Conservation (phyloP, 1,140 invertebrate species). For the Drosophila tsacasi region DNA sequence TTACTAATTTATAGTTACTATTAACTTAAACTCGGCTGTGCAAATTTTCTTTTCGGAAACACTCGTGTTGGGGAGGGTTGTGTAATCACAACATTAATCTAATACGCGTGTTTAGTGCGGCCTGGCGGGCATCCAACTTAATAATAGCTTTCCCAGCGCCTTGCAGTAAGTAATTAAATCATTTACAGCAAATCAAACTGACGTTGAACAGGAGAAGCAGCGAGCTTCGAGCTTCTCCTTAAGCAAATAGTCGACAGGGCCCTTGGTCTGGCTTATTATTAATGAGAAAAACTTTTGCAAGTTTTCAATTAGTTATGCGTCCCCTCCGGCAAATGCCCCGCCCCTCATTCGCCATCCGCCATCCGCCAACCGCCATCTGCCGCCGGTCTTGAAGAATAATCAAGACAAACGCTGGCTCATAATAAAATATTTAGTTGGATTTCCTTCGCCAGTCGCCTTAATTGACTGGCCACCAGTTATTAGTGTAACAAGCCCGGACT, state of each 20-base stretch:
- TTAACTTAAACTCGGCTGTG: background rate
- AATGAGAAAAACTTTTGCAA: conserved; percentile 75
- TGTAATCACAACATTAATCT: conserved; percentile 75
- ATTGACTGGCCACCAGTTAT: conserved; percentile 69
- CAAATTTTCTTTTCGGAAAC: background rate
- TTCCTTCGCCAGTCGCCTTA: conserved; percentile 42
- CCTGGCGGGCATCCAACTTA: conserved; percentile 56
- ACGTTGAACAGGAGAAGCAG: background rate
- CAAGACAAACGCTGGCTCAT: conserved; percentile 67
- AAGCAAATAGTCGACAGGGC: conserved; percentile 38
- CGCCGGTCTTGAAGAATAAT: conserved; percentile 56
- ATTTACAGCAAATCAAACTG: conserved; percentile 69
- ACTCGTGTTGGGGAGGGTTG: conserved; percentile 1
- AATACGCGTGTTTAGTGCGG: conserved; percentile 65
- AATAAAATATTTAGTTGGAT: conserved; percentile 74
- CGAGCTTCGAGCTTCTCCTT: conserved; percentile 6
- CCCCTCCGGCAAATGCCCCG: conserved; percentile 19
- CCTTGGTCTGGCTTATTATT: conserved; percentile 68
- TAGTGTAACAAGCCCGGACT: conserved; percentile 51
- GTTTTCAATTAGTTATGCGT: conserved; percentile 77
- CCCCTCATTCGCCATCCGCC: background rate
- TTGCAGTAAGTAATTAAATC: conserved; percentile 71
- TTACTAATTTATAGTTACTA: background rate
- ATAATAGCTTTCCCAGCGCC: conserved; percentile 65
- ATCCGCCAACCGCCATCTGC: background rate